These are phyloP conservation scores for Eulimnadia texana DNA, from an alignment of 1,140 invertebrate species.

Conservation along the genomic window DNA sequence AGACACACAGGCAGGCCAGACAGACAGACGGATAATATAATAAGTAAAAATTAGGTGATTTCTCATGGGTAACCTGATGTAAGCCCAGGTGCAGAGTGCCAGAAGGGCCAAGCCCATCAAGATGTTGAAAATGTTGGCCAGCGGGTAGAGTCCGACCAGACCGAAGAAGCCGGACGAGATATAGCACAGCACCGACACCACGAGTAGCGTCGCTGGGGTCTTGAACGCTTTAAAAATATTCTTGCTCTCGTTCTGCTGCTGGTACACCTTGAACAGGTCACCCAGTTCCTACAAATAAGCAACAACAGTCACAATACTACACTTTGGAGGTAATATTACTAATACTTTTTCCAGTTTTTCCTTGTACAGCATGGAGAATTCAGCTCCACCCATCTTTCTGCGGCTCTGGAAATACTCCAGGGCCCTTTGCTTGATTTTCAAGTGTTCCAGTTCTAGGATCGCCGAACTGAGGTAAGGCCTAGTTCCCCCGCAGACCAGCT, in stretches of 20 bases:
- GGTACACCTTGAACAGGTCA: slow-evolving; percentile 66
- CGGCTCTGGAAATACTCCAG: slow-evolving; percentile 61
- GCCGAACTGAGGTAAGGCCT: slow-evolving; percentile 74
- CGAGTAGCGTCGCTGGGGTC: slow-evolving; percentile 84
- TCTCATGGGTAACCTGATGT: too few relatives aligned
- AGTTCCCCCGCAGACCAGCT: slow-evolving; percentile 74
- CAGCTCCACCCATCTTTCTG: slow-evolving; percentile 89
- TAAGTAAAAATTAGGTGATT: too few relatives aligned
- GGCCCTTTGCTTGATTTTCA: slow-evolving; percentile 55
- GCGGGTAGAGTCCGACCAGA: slow-evolving; percentile 64
- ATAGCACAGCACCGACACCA: slow-evolving; percentile 68
- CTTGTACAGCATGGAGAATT: slow-evolving; percentile 71
- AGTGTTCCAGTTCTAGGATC: slow-evolving; percentile 68
- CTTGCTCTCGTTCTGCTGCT: slow-evolving; percentile 88
- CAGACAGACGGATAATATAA: too few relatives aligned
- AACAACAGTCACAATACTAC: slow-evolving; percentile 19
- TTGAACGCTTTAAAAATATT: slow-evolving; percentile 92
- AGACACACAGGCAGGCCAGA: too few relatives aligned
- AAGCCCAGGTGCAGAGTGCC: slow-evolving; percentile 73
- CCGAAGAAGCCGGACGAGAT: slow-evolving; percentile 71
- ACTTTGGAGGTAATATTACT: slow-evolving; percentile 18
- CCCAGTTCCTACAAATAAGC: slow-evolving; percentile 54
- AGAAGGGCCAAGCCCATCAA: slow-evolving; percentile 71
- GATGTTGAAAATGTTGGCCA: slow-evolving; percentile 78
- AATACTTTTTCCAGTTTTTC: slow-evolving; percentile 60